Evolutionary conservation across 2,797 vertebrate species (phyloP).

Genomic region (Aphelocoma californica): DNA sequence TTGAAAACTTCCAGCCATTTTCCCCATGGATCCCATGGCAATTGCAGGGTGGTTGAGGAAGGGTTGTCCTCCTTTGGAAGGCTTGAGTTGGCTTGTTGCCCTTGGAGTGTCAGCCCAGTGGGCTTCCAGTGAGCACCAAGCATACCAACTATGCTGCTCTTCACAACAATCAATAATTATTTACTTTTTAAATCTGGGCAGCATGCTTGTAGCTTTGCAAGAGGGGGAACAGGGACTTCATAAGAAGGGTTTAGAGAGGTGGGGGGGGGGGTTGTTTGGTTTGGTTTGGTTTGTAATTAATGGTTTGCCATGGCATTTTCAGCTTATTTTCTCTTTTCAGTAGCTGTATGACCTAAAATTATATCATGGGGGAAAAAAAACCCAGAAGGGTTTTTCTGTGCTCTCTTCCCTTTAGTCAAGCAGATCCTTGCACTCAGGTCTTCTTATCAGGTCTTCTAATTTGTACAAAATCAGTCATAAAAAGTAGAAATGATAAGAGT

Average conservation of each 20-base stretch:
- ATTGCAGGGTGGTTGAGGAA: not conserved
- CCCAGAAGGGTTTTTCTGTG: conserved; percentile 9
- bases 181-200: not conserved
- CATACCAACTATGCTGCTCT: not conserved
- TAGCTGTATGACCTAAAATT: conserved; percentile 51
- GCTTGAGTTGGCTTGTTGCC: not conserved
- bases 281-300: not conserved
- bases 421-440: not conserved
- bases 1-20: not conserved
- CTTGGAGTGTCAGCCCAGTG: not conserved
- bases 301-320: conserved; percentile 43
- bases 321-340: conserved; percentile 65
- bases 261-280: not conserved
- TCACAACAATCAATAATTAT: not conserved
- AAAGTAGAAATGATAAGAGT: not conserved
- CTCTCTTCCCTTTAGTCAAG: not conserved
- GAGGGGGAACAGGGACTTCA: not conserved
- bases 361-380: fast-evolving
- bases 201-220: not conserved
- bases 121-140: not conserved
- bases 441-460: conserved; percentile 52
- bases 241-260: conserved; percentile 30
- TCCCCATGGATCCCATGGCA: not conserved
- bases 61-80: not conserved
- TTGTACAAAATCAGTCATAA: not conserved